These are phyloP conservation scores for Apus apus DNA, from an alignment of 2,113 vertebrate genomes.

Conservation along the genomic window DNA sequence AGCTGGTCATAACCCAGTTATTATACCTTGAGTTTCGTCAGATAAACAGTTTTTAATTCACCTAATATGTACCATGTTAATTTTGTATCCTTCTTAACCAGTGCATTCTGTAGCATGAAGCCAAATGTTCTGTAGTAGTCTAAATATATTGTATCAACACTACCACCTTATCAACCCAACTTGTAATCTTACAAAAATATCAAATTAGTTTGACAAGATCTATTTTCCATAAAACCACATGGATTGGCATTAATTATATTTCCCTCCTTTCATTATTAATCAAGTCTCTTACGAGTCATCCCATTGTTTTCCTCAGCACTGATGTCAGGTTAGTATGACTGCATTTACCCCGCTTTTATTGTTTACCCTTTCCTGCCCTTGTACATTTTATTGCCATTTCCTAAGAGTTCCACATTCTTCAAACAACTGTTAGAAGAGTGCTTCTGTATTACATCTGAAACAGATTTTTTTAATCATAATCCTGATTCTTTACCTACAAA, in stretches of 20 bases:
- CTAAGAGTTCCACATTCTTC: background rate
- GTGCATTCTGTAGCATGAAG: background rate
- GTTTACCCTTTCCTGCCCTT: slow-evolving; percentile 37
- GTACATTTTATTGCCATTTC: background rate
- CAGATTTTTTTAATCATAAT: background rate
- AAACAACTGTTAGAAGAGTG: background rate
- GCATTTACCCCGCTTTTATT: slow-evolving; percentile 30
- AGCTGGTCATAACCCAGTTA: background rate
- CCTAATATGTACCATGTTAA: background rate
- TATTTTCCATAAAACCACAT: slow-evolving; percentile 54
- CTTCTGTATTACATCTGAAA: background rate
- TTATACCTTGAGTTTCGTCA: background rate
- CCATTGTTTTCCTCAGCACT: slow-evolving; percentile 49
- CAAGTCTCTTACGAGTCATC: background rate
- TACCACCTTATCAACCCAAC: slow-evolving; percentile 51
- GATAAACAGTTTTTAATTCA: background rate
- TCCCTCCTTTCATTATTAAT: slow-evolving; percentile 56
- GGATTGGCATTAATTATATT: slow-evolving; percentile 65
- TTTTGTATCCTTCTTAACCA: slow-evolving; percentile 3
- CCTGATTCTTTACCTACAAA: background rate
- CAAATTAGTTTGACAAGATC: slow-evolving; percentile 70
- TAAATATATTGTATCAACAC: slow-evolving; percentile 37
- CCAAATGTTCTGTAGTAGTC: background rate
- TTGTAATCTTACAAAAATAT: slow-evolving; percentile 62
- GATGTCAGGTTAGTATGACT: slow-evolving; percentile 26